These are phyloP conservation scores for Drosophila quinaria DNA, from an alignment of 2,888 invertebrate genomes.

Conservation along the genomic window DNA sequence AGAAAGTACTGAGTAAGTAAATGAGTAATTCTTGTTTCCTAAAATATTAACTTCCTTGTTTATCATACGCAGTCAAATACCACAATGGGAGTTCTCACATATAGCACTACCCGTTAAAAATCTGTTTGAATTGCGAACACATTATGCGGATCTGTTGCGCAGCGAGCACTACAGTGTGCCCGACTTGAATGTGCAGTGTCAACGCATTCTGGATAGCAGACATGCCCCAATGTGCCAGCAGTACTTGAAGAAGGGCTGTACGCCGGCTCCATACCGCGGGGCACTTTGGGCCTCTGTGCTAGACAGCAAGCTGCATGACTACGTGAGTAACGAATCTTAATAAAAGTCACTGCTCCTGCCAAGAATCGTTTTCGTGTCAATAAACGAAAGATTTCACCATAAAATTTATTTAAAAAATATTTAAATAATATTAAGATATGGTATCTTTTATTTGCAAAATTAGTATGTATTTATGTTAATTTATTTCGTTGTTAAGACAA, in stretches of 20 bases:
- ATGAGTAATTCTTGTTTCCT: too few relatives aligned
- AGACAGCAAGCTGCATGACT: conserved; percentile 90
- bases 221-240: conserved; percentile 96
- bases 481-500: too few relatives aligned
- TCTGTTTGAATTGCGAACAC: conserved; percentile 89
- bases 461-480: too few relatives aligned
- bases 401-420: too few relatives aligned
- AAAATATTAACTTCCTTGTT: conserved; percentile 52
- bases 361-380: too few relatives aligned
- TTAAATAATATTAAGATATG: too few relatives aligned
- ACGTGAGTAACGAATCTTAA: conserved; percentile 86
- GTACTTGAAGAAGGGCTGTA: conserved; percentile 89
- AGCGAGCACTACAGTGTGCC: conserved; percentile 68
- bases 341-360: too few relatives aligned
- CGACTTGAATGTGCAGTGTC: conserved; percentile 91
- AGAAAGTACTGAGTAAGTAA: conserved; percentile 86
- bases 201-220: conserved; percentile 91
- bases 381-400: too few relatives aligned
- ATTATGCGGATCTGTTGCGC: conserved; percentile 83
- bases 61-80: conserved; percentile 88
- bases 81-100: conserved; percentile 94
- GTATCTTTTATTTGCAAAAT: too few relatives aligned
- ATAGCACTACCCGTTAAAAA: conserved; percentile 94
- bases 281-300: conserved; percentile 95
- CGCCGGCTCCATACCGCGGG: conserved; percentile 89